A percentile compares a stretch with the other conserved stretches of the same genome.
phyloP scores from a whole-genome alignment of 2,797 vertebrate genomes.

The Antrozous pallidus region DNA sequence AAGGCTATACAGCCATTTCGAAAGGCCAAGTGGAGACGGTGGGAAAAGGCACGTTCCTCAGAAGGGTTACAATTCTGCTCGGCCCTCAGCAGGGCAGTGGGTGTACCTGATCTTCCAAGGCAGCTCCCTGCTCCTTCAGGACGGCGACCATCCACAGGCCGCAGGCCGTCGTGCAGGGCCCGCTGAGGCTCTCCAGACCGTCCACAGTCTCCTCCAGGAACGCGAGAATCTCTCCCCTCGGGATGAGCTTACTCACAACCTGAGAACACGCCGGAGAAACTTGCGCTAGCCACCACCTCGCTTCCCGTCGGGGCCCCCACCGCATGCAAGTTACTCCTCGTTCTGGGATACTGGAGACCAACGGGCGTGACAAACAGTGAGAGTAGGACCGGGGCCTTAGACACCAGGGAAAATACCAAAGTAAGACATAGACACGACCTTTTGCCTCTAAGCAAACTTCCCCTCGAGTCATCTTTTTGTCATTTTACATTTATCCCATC shows the following conservation, averaged over 20 bases:
- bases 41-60: background rate
- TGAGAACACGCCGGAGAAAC: conserved; percentile 26
- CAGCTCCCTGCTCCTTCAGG: conserved; percentile 63
- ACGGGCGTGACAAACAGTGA: background rate
- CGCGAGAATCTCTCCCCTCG: conserved; percentile 58
- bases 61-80: background rate
- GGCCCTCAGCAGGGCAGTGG: background rate
- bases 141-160: conserved; percentile 55
- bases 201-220: conserved; percentile 72
- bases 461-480: background rate
- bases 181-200: conserved; percentile 67
- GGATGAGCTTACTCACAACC: conserved; percentile 69
- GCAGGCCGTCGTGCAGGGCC: conserved; percentile 53
- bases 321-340: background rate
- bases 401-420: background rate
- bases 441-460: background rate
- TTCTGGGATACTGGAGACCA: background rate
- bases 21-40: background rate
- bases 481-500: background rate
- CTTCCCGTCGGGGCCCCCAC: background rate
- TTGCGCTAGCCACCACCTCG: background rate
- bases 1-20: background rate
- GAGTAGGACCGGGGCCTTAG: background rate
- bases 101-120: conserved; percentile 71
- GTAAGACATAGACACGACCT: background rate